Percentiles rank a stretch among this genome's conserved stretches.
Evolutionary conservation across 1,140 invertebrate genomes (phyloP).

Genomic region (Campoletis sonorensis): DNA sequence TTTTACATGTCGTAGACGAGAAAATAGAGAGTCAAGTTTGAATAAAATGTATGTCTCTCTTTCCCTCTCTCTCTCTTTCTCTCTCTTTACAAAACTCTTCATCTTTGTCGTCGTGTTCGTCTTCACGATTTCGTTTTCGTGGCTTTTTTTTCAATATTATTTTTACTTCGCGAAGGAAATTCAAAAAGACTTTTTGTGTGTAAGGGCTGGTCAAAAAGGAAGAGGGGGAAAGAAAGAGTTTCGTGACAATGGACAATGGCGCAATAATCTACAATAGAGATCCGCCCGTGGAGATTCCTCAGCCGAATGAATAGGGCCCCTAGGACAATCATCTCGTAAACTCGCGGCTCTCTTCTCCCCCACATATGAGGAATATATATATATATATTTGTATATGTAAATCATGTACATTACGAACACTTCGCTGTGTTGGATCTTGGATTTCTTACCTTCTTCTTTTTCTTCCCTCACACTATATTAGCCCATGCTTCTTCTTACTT

Average conservation of each 20-base stretch:
- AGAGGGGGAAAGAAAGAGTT: not conserved
- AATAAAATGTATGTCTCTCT: slow-evolving; percentile 47
- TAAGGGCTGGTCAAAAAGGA: slow-evolving; percentile 46
- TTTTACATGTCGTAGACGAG: not conserved
- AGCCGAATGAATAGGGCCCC: slow-evolving; percentile 64
- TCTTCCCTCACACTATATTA: slow-evolving; percentile 19
- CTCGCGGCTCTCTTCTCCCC: slow-evolving; percentile 58
- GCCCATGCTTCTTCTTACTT: not conserved
- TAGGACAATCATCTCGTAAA: slow-evolving; percentile 71
- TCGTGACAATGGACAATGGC: slow-evolving; percentile 67
- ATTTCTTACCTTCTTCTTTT: not conserved
- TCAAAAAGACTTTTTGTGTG: slow-evolving; percentile 42
- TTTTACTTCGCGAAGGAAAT: slow-evolving; percentile 46
- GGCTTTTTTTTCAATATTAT: slow-evolving; percentile 20
- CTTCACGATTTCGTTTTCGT: slow-evolving; percentile 43
- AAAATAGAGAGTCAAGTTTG: slow-evolving; percentile 2
- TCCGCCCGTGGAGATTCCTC: slow-evolving; percentile 63
- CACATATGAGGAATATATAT: too few species aligned
- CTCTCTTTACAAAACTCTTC: slow-evolving; percentile 47
- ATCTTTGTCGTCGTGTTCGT: slow-evolving; percentile 43
- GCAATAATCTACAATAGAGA: slow-evolving; percentile 70
- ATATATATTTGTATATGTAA: not conserved
- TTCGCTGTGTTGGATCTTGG: not conserved
- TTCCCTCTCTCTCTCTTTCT: slow-evolving; percentile 51
- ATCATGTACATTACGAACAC: slow-evolving; percentile 34